Base-by-base conservation (phyloP, 2,113 vertebrate species). In the Nothocercus julius region DNA sequence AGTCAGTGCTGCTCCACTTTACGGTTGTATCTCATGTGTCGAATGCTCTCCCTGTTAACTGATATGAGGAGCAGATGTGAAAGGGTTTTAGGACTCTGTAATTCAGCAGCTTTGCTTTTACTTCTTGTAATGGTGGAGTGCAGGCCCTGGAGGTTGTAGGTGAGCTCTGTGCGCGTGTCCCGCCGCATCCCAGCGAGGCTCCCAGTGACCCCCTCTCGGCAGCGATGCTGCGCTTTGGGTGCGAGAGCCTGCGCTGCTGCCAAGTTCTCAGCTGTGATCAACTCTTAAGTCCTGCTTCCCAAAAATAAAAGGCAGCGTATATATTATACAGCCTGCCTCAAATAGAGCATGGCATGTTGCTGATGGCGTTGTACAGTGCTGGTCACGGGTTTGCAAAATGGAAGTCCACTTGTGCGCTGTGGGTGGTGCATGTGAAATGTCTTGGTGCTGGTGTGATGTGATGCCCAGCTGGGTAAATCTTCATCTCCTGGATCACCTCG, bases 1-100 rank as follows among this genome's bases (percentile, higher is more conserved):
- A 3, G 5, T 7, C 6, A 1, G 38, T 36, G 61, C 54, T 93
- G 78, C 0, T 1, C 13, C 0, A 2, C 32, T 62, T 22, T 5
- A 2, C 1, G 0, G 15, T 38, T 75, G 34, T 44, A 69, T 67
- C 68, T 82, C 61, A 15, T 34, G 44, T 12, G 53, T 49, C 88
- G 89, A 1, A 90, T 36, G 24, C 32, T 92, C 47, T n/a, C 58
- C 44, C 34, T 44, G 30, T 15, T 58, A 70, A 2, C 54, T 30
- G 64, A 61, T 3, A 8, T 0, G 0, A 56, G 56, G 28, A 42
- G 25, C 28, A 69, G 58, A 6, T 45, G 58, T 44, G 27, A 21
- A 77, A 78, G 25, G 15, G 28, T 42, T 87, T 93, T 9, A 53
- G 56, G 44, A 13, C 40, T 73, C 64, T 47, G 44, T 44, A 47